Evolutionary conservation across 2,888 invertebrate genomes (phyloP).

Genomic region (Leptopilina drosophilae): DNA sequence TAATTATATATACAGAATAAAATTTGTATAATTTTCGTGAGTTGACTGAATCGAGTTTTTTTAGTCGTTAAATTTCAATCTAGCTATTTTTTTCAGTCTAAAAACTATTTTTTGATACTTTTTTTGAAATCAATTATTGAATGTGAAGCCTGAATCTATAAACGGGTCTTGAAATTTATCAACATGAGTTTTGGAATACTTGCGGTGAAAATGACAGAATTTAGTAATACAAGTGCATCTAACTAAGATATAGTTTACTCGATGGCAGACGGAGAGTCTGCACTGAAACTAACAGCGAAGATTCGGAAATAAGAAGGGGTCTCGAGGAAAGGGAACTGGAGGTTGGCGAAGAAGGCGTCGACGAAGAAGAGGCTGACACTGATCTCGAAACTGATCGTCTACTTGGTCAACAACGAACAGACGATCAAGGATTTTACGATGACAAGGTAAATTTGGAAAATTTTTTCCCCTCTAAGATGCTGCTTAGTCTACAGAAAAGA

Average conservation of each 20-base stretch:
- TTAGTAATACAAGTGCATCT: constrained; percentile 67
- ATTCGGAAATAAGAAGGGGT: constrained; percentile 70
- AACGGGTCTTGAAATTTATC: neutral
- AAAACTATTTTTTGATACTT: too few relatives aligned
- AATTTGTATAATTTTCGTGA: too few relatives aligned
- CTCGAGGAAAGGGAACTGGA: constrained; percentile 74
- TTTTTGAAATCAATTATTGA: too few relatives aligned
- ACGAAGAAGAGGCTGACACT: constrained; percentile 92
- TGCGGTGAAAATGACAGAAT: constrained; percentile 44
- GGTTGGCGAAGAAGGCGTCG: constrained; percentile 71
- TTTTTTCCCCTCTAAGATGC: constrained; percentile 24
- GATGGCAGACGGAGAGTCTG: constrained; percentile 75
- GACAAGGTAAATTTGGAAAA: constrained; percentile 82
- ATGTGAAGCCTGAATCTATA: too few relatives aligned
- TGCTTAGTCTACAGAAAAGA: constrained; percentile 11
- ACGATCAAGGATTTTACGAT: constrained; percentile 94
- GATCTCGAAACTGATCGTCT: constrained; percentile 98
- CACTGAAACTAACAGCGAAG: constrained; percentile 74
- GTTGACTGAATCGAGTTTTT: too few relatives aligned
- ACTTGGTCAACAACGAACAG: constrained; percentile 95
- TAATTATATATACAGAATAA: too few relatives aligned
- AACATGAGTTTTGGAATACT: constrained; percentile 56
- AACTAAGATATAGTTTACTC: constrained; percentile 76
- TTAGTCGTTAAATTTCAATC: too few relatives aligned
- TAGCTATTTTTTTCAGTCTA: too few relatives aligned